Percentiles rank a stretch among this genome's conserved stretches.
Conservation (phyloP, 1,140 invertebrate species). For the Calycopis cecrops region DNA sequence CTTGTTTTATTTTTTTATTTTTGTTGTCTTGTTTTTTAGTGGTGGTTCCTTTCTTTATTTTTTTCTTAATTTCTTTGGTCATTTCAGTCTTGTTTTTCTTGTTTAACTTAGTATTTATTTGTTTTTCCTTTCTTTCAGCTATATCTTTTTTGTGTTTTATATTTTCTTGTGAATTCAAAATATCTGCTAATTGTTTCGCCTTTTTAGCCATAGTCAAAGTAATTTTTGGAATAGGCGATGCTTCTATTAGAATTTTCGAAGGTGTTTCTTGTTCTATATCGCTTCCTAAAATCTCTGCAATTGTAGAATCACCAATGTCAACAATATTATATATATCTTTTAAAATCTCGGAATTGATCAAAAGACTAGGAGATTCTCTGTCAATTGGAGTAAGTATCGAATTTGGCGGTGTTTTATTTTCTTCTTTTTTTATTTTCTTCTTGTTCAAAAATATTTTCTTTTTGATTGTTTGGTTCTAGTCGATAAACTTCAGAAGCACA, state of each 20-base stretch:
- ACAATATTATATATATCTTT: constrained; percentile 23
- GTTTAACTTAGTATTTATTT: constrained; percentile 8
- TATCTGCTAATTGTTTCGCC: constrained; percentile 24
- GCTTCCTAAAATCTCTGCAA: constrained; percentile 20
- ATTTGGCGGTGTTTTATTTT: constrained; percentile 23
- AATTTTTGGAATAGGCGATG: constrained; percentile 30
- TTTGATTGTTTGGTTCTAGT: not conserved
- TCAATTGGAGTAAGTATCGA: constrained; percentile 12
- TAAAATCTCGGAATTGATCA: constrained; percentile 28
- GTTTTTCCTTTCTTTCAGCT: constrained; percentile 18
- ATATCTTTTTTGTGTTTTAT: constrained; percentile 22
- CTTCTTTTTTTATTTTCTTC: constrained; percentile 17
- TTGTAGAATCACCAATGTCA: constrained; percentile 23
- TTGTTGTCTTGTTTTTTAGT: not conserved
- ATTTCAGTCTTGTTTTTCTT: not conserved
- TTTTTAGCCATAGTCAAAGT: constrained; percentile 19
- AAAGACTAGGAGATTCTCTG: constrained; percentile 23
- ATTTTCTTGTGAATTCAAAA: constrained; percentile 27
- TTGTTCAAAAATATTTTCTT: constrained; percentile 19
- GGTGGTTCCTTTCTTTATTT: not conserved
- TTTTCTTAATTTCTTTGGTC: not conserved
- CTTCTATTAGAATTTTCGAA: constrained; percentile 29
- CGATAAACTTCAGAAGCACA: constrained; percentile 1
- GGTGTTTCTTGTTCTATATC: constrained; percentile 29
- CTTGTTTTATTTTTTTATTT: constrained; percentile 3